These are phyloP conservation scores for Drosophila limbata DNA, from an alignment of 2,888 invertebrate species.

Conservation along the genomic window DNA sequence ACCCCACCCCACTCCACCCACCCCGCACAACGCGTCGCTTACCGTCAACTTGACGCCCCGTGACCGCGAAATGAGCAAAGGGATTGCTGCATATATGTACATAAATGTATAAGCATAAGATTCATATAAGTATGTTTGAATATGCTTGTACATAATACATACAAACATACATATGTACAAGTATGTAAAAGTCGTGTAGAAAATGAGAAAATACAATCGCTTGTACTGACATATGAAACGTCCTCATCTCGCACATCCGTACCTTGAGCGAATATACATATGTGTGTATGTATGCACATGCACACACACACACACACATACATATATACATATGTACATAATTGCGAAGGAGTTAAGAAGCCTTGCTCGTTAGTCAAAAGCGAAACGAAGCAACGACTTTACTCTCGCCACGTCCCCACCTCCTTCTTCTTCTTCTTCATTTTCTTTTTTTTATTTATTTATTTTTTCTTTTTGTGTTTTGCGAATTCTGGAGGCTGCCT, in stretches of 20 bases:
- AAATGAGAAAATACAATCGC: slow-evolving; percentile 10
- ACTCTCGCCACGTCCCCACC: slow-evolving; percentile 12
- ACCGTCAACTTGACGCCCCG: slow-evolving; percentile 1
- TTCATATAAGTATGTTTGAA: neutral
- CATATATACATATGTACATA: slow-evolving; percentile 47
- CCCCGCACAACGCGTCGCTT: neutral
- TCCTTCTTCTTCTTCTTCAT: neutral
- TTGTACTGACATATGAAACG: slow-evolving; percentile 8
- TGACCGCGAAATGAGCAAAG: slow-evolving; percentile 57
- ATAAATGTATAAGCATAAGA: neutral
- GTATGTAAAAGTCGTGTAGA: neutral
- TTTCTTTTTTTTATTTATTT: neutral
- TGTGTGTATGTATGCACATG: neutral
- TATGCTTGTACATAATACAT: neutral
- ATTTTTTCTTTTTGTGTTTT: neutral
- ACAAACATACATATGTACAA: neutral
- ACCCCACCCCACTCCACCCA: neutral
- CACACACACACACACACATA: slow-evolving; percentile 11
- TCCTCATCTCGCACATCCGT: slow-evolving; percentile 13
- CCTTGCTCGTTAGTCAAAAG: slow-evolving; percentile 70
- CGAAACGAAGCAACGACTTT: slow-evolving; percentile 30
- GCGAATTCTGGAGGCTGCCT: slow-evolving; percentile 55
- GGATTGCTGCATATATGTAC: slow-evolving; percentile 9
- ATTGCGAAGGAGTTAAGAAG: slow-evolving; percentile 72
- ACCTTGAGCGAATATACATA: neutral